These are phyloP conservation scores for Dufourea novaeangliae DNA, from an alignment of 1,140 invertebrate genomes.

Conservation along the genomic window DNA sequence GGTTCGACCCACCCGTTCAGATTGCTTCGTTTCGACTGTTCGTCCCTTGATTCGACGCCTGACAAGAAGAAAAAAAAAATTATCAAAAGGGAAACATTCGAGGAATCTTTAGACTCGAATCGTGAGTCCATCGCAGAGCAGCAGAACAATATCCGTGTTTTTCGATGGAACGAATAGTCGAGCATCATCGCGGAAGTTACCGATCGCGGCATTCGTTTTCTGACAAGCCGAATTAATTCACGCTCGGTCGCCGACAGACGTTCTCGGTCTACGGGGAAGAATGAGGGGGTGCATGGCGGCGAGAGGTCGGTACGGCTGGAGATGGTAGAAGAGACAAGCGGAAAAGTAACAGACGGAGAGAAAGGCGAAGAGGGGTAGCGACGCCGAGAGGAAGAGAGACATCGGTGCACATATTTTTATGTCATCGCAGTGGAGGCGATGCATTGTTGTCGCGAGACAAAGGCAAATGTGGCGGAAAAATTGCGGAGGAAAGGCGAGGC, in stretches of 20 bases:
- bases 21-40: neutral
- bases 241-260: slow-evolving; percentile 40
- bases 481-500: slow-evolving; percentile 76
- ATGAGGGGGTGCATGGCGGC: slow-evolving; percentile 18
- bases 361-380: slow-evolving; percentile 5
- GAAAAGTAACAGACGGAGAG: slow-evolving; percentile 58
- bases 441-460: slow-evolving; percentile 82
- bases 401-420: slow-evolving; percentile 80
- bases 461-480: slow-evolving; percentile 82
- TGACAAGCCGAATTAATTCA: slow-evolving; percentile 51
- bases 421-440: slow-evolving; percentile 77
- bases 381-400: slow-evolving; percentile 57
- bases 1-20: neutral
- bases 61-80: neutral
- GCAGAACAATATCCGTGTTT: neutral
- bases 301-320: slow-evolving; percentile 43
- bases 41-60: neutral
- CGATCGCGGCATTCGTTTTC: slow-evolving; percentile 23
- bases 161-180: neutral
- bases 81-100: no score
- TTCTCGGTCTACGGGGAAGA: slow-evolving; percentile 6
- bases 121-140: neutral
- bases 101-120: no score
- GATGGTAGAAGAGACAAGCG: slow-evolving; percentile 51
- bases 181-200: slow-evolving; percentile 15